Evolutionary conservation across 64 coral and sea anemone genomes (phyloP).

Genomic region (Astreopora myriophthalma): DNA sequence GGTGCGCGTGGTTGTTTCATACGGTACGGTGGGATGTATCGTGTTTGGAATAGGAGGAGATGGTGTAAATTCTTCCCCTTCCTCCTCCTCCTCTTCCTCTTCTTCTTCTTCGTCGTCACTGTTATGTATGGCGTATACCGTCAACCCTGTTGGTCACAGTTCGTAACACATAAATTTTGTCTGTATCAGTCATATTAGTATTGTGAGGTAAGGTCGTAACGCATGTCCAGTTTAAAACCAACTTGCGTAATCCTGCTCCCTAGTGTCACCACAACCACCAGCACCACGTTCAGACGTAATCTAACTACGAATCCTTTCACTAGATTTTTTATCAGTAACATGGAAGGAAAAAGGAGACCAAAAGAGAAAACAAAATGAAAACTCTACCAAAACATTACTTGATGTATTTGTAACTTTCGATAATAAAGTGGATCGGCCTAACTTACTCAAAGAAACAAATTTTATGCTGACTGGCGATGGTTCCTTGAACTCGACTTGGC

Average conservation of each 20-base stretch:
- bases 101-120: slow-evolving; percentile 41
- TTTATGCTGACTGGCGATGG: not conserved
- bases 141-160: slow-evolving; percentile 50
- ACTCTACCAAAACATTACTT: not conserved
- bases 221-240: not conserved
- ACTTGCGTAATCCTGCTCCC: not conserved
- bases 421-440: not conserved
- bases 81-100: slow-evolving; percentile 64
- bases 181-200: not conserved
- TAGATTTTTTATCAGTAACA: not conserved
- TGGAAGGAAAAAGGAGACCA: not conserved
- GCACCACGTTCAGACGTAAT: not conserved
- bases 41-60: slow-evolving; percentile 42
- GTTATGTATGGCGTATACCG: slow-evolving; percentile 38
- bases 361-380: not conserved
- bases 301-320: not conserved
- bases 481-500: not conserved
- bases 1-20: not conserved
- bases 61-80: slow-evolving; percentile 19
- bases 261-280: not conserved
- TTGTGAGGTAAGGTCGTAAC: not conserved
- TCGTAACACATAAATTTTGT: not conserved
- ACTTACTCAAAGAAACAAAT: not conserved
- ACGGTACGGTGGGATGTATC: not conserved
- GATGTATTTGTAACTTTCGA: too few relatives aligned